Base-by-base conservation (phyloP, 2,888 invertebrate genomes). In the Pterobdella sp. region DNA sequence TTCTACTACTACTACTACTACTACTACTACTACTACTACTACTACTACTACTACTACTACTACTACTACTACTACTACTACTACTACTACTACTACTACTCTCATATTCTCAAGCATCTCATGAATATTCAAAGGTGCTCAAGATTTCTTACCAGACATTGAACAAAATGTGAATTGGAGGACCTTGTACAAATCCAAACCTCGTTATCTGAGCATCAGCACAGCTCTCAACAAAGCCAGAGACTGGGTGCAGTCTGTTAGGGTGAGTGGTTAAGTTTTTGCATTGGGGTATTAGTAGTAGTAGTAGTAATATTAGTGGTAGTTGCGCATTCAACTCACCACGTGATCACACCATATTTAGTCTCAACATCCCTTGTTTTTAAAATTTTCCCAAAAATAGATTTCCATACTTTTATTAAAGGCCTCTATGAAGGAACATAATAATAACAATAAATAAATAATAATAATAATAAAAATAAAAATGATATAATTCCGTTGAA, bases 101-200 rank as follows among this genome's bases (percentile, higher is more conserved):
- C 7, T 42, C 22, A 14, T 22, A 7, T 14, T 42, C 49, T 42
- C 49, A 42, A 7, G 10, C 49, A 42, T 42, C 49, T 42, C 49
- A 42, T 42, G 49, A 42, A 42, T 42, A 42, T 42, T 29, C 32
- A 60, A 63, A 78, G 78, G 78, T 52, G 77, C 77, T 34, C 76
- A 78, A 63, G 78, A 78, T 64, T 78, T 78, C 70, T 73, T 78
- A 68, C 78, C 78, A 22, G 78, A 78, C 72, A 77, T 77, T 52
- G 73, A 77, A 22, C 63, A 72, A 0, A 72, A 76, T 0, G 73
- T 75, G 22, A 74, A 74, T 14, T 78, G 78, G 78, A 76, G 75
- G 69, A 74, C 73, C 35, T 68, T 78, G 32, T 75, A 76, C 42
- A 76, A 76, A n/a, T 74, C 75, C 69, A 74, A 71, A 67, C 78